Percentiles rank a stretch among this genome's conserved stretches.
phyloP scores from a whole-genome alignment of 2,888 invertebrate genomes.

The Leucozona laternaria region DNA sequence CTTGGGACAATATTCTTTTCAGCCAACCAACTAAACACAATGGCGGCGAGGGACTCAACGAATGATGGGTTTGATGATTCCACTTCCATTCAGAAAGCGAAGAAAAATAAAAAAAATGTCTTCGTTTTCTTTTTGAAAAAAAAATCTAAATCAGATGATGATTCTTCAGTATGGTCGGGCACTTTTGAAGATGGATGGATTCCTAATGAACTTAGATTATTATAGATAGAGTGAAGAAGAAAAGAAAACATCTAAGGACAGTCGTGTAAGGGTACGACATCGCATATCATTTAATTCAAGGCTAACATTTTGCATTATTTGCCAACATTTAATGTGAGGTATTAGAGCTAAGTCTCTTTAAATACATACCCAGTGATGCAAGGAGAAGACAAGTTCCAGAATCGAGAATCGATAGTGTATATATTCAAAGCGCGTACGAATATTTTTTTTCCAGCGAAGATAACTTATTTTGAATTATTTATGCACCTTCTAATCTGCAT shows the following conservation, averaged over 20 bases:
- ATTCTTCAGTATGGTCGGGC: conserved; percentile 7
- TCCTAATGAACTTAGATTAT: conserved; percentile 27
- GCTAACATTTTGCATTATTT: background rate
- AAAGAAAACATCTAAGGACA: background rate
- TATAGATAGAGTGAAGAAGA: background rate
- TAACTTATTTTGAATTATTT: too few species aligned
- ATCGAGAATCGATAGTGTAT: too few species aligned
- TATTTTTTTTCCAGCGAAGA: too few species aligned
- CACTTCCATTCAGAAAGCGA: background rate
- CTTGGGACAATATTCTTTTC: conserved; percentile 11
- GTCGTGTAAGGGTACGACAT: background rate
- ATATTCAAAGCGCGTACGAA: too few species aligned
- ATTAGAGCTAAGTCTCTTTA: too few species aligned
- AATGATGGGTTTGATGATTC: conserved; percentile 30
- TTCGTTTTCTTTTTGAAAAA: conserved; percentile 5
- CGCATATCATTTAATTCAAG: background rate
- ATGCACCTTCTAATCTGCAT: too few species aligned
- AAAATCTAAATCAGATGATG: conserved; percentile 42
- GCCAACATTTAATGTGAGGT: too few species aligned
- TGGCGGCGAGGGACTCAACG: conserved; percentile 5
- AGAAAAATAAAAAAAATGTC: background rate
- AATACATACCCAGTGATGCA: too few species aligned
- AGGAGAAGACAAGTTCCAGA: too few species aligned
- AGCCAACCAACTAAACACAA: background rate
- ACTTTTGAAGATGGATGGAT: conserved; percentile 39